Evolutionary conservation across 2,113 vertebrate species (phyloP).

Genomic region (Bombycilla garrulus): DNA sequence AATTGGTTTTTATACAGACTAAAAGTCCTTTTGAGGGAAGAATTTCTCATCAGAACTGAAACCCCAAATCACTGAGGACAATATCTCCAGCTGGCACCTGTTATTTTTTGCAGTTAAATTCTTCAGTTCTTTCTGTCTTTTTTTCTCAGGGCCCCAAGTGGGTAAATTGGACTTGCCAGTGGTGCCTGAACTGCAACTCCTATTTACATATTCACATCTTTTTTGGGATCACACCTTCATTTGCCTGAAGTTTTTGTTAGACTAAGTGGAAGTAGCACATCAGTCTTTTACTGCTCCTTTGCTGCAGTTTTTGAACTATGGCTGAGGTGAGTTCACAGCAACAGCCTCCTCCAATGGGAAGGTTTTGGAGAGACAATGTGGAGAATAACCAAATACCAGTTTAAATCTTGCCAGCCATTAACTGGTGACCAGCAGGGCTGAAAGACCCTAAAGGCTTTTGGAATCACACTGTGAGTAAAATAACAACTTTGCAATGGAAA

Average conservation of each 20-base stretch:
- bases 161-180: background rate
- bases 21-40: background rate
- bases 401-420: background rate
- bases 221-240: background rate
- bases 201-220: background rate
- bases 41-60: background rate
- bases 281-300: background rate
- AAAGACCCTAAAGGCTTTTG: background rate
- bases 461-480: constrained; percentile 41
- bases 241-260: background rate
- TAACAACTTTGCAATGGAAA: constrained; percentile 44
- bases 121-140: background rate
- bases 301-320: background rate
- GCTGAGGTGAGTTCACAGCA: background rate
- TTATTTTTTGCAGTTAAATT: background rate
- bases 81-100: background rate
- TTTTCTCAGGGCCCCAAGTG: background rate
- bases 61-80: background rate
- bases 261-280: background rate
- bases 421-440: background rate
- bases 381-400: background rate
- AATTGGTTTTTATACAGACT: background rate
- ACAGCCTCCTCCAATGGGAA: background rate
- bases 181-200: background rate
- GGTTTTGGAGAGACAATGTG: background rate